These are phyloP conservation scores for Asarcornis scutulata DNA, from an alignment of 2,113 vertebrate species.

Conservation along the genomic window DNA sequence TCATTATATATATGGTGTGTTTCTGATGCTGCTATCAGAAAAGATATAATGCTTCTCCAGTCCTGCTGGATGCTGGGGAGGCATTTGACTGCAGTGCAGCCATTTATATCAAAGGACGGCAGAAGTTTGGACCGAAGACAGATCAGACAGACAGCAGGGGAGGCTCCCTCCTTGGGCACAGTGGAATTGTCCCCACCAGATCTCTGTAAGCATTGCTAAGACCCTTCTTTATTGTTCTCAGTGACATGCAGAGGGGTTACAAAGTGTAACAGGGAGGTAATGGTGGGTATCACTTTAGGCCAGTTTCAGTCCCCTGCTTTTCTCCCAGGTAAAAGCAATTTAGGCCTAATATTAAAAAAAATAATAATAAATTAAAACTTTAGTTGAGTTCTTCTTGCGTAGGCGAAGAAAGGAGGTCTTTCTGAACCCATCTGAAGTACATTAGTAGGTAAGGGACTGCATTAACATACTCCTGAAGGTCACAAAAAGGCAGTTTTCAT, in stretches of 20 bases:
- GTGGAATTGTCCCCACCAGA: not conserved
- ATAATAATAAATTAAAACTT: not conserved
- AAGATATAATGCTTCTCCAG: not conserved
- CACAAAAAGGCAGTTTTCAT: not conserved
- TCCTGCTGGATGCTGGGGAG: slow-evolving; percentile 13
- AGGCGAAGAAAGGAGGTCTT: not conserved
- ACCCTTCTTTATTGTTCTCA: not conserved
- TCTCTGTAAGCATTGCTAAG: not conserved
- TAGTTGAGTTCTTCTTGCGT: not conserved
- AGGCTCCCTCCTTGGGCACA: not conserved
- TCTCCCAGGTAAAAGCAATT: slow-evolving; percentile 20
- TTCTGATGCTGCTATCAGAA: slow-evolving; percentile 29
- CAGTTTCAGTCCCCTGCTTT: not conserved
- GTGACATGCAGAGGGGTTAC: not conserved
- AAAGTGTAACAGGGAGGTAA: not conserved
- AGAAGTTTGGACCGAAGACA: not conserved
- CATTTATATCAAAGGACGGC: not conserved
- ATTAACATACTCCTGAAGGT: not conserved
- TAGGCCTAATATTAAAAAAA: not conserved
- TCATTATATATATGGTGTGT: not conserved
- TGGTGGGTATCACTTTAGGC: not conserved
- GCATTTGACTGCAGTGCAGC: not conserved
- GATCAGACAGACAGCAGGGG: not conserved
- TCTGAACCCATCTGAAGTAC: not conserved
- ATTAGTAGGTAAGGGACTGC: not conserved